A percentile compares a stretch with the other conserved stretches of the same genome.
These are phyloP conservation scores for Merops nubicus DNA, from an alignment of 2,113 vertebrate genomes.

Conservation along the genomic window DNA sequence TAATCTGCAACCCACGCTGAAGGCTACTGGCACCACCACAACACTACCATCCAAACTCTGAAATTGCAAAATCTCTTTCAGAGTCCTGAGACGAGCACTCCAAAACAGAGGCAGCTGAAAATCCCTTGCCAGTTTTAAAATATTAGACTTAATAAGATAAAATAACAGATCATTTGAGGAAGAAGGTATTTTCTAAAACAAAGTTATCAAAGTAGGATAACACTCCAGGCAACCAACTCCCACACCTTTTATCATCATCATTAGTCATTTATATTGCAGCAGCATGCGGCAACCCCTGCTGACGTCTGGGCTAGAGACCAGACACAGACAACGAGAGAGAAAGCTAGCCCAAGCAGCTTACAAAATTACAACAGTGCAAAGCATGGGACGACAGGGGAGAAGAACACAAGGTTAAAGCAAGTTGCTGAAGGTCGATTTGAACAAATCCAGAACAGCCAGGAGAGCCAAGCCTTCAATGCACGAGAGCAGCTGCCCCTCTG, in stretches of 20 bases:
- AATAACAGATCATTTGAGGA: slow-evolving; percentile 28
- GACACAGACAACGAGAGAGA: neutral
- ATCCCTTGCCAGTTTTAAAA: neutral
- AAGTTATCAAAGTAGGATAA: slow-evolving; percentile 58
- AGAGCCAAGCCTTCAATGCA: neutral
- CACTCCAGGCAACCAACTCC: slow-evolving; percentile 62
- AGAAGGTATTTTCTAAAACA: slow-evolving; percentile 32
- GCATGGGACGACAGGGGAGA: neutral
- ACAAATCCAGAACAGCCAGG: neutral
- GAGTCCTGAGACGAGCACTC: neutral
- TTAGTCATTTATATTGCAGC: slow-evolving; percentile 70
- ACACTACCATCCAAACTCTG: neutral
- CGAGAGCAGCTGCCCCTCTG: neutral
- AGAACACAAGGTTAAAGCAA: slow-evolving; percentile 20
- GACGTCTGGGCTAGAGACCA: slow-evolving; percentile 60
- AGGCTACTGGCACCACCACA: neutral
- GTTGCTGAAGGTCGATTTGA: neutral
- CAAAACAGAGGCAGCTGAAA: neutral
- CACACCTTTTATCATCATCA: slow-evolving; percentile 62
- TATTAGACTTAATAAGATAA: neutral
- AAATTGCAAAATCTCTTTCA: neutral
- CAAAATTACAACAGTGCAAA: neutral
- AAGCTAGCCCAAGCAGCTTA: slow-evolving; percentile 3
- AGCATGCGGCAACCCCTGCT: slow-evolving; percentile 65
- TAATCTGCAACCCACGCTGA: neutral